Evolutionary conservation across 2,888 invertebrate species (phyloP).

Genomic region (Melikaiella ostensackeni): DNA sequence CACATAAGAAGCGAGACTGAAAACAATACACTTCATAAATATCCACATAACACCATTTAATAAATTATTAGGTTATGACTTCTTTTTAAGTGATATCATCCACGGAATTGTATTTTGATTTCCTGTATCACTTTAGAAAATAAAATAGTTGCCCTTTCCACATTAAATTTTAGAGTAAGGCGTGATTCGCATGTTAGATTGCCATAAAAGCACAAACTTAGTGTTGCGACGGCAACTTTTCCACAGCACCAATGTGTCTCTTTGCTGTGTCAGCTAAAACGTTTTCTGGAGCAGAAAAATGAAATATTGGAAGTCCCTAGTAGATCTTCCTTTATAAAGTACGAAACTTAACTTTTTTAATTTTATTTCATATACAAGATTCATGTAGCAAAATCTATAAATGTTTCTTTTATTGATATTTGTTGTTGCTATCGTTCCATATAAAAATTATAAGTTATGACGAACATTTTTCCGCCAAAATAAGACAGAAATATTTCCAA

Average conservation of each 20-base stretch:
- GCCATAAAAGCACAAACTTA: slow-evolving; percentile 38
- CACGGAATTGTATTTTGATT: not conserved
- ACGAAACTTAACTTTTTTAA: not conserved
- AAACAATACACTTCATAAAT: not conserved
- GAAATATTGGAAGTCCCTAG: slow-evolving; percentile 10
- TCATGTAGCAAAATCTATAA: not conserved
- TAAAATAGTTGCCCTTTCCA: slow-evolving; percentile 1
- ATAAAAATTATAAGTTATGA: not conserved
- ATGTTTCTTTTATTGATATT: not conserved
- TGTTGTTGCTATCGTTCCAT: not conserved
- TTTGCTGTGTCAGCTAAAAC: slow-evolving; percentile 39
- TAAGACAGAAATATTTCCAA: not conserved
- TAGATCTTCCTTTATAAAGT: slow-evolving; percentile 20
- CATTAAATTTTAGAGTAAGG: slow-evolving; percentile 15
- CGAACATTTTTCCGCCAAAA: not conserved
- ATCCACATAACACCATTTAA: not conserved
- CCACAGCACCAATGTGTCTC: slow-evolving; percentile 23
- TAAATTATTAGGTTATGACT: not conserved
- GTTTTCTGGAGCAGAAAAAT: slow-evolving; percentile 37
- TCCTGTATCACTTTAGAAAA: not conserved
- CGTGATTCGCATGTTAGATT: slow-evolving; percentile 37
- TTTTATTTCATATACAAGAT: not conserved
- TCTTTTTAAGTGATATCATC: not conserved
- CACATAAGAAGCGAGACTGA: too few relatives aligned
- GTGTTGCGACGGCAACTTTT: slow-evolving; percentile 40